phyloP scores from a whole-genome alignment of 2,797 vertebrate species.

The Naso thynnoides region DNA sequence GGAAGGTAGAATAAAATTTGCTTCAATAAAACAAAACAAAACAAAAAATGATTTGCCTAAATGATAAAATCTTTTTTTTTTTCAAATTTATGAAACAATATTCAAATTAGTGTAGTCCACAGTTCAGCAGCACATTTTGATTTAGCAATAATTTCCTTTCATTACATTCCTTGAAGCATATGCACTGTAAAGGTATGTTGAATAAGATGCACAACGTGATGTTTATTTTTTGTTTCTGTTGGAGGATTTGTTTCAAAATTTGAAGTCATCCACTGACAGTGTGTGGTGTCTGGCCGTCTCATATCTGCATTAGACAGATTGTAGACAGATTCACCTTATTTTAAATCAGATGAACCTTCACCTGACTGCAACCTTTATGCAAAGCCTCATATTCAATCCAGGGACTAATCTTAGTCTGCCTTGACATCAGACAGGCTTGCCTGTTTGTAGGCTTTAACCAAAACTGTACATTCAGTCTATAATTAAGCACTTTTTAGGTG shows the following conservation, averaged over 20 bases:
- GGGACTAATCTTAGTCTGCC: conserved; percentile 36
- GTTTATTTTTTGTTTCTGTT: background rate
- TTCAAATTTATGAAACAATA: too few species aligned
- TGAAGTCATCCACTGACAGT: background rate
- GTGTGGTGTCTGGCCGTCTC: conserved; percentile 26
- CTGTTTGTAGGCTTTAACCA: background rate
- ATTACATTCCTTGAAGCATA: background rate
- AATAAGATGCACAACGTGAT: background rate
- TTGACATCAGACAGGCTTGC: background rate
- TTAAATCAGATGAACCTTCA: conserved; percentile 75
- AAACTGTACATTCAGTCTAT: background rate
- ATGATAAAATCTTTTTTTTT: too few species aligned
- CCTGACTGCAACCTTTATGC: conserved; percentile 81
- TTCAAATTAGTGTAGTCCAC: too few species aligned
- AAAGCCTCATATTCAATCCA: conserved; percentile 45
- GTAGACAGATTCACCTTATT: conserved; percentile 49
- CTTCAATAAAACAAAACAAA: background rate
- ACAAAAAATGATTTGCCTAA: background rate
- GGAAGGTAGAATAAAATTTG: background rate
- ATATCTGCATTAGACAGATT: conserved; percentile 65
- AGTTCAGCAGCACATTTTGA: background rate
- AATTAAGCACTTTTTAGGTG: background rate
- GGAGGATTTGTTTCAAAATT: too few species aligned
- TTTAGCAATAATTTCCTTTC: background rate
- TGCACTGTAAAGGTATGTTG: background rate